Evolutionary conservation across 1,140 invertebrate genomes (phyloP), one percentile per base, ranked within the genome.

Genomic region (Cherax destructor): DNA sequence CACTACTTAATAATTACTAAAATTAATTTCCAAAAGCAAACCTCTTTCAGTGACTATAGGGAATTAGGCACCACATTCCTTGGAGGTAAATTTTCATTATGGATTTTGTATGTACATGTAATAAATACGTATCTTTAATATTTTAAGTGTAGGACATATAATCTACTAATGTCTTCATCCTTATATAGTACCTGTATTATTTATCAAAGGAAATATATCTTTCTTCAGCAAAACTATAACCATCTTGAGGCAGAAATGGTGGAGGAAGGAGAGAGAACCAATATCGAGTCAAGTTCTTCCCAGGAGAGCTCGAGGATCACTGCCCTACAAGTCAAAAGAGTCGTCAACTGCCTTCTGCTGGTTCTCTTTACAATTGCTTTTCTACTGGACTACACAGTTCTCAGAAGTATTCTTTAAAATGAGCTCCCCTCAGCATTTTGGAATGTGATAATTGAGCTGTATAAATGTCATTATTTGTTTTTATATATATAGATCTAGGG

Each of bases 311-410:
- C n/a, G 6, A n/a, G 69, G 1, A 24, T 30, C 69, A 30, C n/a
- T 6, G 7, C n/a, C n/a, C 30, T 30, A 74, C 74, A 61, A 11
- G 24, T 87, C 72, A 41, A 49, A 10, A 4, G 47, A 41, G 74
- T 91, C 21, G 84, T 85, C 83, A 91, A 91, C 41, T 91, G 79
- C 59, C 83, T 91, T 10, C 59, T 91, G 4, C 61, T 91, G 78
- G 6, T 81, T 11, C 74, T 91, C n/a, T 85, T 91, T 72, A 49
- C 74, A 5, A 72, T 79, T 30, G 86, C 86, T 9, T 88, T 69
- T 69, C n/a, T 84, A 65, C 83, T 91, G 83, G 88, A 91, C 76
- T 91, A 85, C 47, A 47, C 78, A 16, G 83, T 91, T 24, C 81
- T 91, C 4, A 47, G 83, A 21, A 85, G 56, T 86, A 83, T 91